These are phyloP conservation scores for Salvator merianae DNA, from an alignment of 2,113 vertebrate species.

Conservation along the genomic window DNA sequence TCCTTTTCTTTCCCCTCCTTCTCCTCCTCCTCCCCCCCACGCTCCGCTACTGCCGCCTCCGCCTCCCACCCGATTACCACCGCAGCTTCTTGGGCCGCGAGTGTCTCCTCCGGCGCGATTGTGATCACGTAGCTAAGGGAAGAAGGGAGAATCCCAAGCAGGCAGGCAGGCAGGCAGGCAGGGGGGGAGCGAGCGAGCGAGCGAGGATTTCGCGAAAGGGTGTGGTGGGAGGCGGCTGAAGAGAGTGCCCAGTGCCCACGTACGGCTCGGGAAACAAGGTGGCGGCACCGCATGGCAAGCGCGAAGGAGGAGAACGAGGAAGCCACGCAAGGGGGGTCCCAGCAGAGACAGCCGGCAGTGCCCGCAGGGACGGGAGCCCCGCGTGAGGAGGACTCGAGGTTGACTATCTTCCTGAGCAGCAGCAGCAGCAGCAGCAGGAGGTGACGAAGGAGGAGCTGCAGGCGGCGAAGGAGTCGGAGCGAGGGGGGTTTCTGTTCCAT, in stretches of 20 bases:
- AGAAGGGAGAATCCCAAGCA: constrained; percentile 50
- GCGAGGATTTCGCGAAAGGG: constrained; percentile 19
- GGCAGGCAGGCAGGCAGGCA: neutral
- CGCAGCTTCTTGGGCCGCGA: constrained; percentile 20
- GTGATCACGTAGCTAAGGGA: constrained; percentile 41
- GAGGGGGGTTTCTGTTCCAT: constrained; percentile 70
- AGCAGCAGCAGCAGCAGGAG: constrained; percentile 27
- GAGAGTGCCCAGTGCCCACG: neutral
- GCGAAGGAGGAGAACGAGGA: neutral
- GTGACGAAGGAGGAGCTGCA: too few relatives aligned
- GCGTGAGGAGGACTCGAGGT: neutral
- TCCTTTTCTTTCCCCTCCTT: neutral
- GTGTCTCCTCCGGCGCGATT: constrained; percentile 32
- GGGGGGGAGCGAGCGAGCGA: neutral
- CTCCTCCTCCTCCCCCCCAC: too few relatives aligned
- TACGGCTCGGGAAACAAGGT: neutral
- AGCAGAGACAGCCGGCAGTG: neutral
- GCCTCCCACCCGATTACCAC: neutral
- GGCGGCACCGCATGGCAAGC: neutral
- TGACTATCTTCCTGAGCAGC: constrained; percentile 8
- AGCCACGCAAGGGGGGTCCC: neutral
- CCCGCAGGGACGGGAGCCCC: neutral
- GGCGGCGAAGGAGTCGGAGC: neutral
- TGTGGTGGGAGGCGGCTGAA: neutral
- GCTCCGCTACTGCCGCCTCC: neutral